phyloP scores from a whole-genome alignment of 2,797 vertebrate species.

The Halcyon badia region DNA sequence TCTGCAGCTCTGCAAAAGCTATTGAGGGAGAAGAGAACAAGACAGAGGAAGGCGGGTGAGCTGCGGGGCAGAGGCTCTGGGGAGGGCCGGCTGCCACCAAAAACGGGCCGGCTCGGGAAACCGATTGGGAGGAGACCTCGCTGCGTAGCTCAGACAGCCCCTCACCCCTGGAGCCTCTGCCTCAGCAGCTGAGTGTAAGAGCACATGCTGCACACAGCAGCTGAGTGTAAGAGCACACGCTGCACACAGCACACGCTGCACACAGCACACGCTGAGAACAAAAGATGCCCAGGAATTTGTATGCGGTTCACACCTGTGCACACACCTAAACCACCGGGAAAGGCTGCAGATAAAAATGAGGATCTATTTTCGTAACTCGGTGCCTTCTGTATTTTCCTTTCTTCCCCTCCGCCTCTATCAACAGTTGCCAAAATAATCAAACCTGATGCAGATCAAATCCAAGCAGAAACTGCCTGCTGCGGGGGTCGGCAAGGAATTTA shows the following conservation, averaged over 20 bases:
- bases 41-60: neutral
- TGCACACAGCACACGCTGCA: neutral
- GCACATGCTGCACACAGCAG: neutral
- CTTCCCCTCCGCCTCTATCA: neutral
- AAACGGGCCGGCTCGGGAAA: neutral
- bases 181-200: neutral
- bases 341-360: slow-evolving; percentile 21
- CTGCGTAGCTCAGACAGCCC: neutral
- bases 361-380: slow-evolving; percentile 24
- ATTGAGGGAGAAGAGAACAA: neutral
- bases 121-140: neutral
- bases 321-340: slow-evolving; percentile 33
- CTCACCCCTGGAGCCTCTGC: neutral
- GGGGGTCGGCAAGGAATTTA: slow-evolving; percentile 9
- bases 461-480: neutral
- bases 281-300: slow-evolving; percentile 57
- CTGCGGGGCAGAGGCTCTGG: neutral
- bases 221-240: neutral
- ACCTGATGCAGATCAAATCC: slow-evolving; percentile 29
- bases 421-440: slow-evolving; percentile 22
- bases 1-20: slow-evolving; percentile 95
- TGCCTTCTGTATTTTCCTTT: neutral
- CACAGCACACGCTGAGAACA: slow-evolving; percentile 35
- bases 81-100: neutral
- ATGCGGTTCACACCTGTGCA: slow-evolving; percentile 61